Percentiles rank a stretch among this genome's conserved stretches.
phyloP scores from a whole-genome alignment of 2,888 invertebrate species.

The Vesta saturnalis region DNA sequence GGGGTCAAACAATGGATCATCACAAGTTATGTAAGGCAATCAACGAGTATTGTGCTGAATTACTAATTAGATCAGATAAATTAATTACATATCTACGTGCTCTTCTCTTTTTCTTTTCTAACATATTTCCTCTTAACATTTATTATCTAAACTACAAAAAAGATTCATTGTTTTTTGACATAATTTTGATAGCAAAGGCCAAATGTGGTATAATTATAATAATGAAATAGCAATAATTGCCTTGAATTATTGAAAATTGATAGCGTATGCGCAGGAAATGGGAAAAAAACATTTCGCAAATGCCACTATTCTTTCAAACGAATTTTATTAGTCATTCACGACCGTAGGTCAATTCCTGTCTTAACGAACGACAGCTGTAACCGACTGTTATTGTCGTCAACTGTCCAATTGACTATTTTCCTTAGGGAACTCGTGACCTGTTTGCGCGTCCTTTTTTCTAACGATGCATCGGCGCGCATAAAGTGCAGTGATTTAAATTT shows the following conservation, averaged over 20 bases:
- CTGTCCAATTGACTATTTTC: slow-evolving; percentile 12
- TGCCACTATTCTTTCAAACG: slow-evolving; percentile 30
- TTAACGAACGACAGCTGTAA: slow-evolving; percentile 30
- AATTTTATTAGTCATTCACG: slow-evolving; percentile 31
- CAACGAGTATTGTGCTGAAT: slow-evolving; percentile 30
- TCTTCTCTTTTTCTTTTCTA: not conserved
- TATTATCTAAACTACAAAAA: too few relatives aligned
- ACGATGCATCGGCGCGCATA: not conserved
- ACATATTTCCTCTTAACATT: slow-evolving; percentile 14
- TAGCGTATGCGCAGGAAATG: slow-evolving; percentile 36
- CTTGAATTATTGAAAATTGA: slow-evolving; percentile 31
- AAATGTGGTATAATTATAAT: not conserved
- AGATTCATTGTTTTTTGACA: too few relatives aligned
- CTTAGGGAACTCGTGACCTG: slow-evolving; percentile 7
- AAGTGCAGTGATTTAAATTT: not conserved
- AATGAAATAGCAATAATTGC: slow-evolving; percentile 3
- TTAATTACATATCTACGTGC: slow-evolving; percentile 18
- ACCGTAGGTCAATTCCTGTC: slow-evolving; percentile 34
- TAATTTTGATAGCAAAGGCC: not conserved
- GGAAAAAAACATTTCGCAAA: slow-evolving; percentile 35
- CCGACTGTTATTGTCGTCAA: not conserved
- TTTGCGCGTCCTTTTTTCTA: not conserved
- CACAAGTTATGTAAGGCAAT: slow-evolving; percentile 38
- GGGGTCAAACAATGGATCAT: slow-evolving; percentile 33
- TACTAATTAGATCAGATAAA: slow-evolving; percentile 34